Evolutionary conservation across 2,888 invertebrate species (phyloP), one percentile per base, ranked within the genome.

Genomic region (Labia minor): DNA sequence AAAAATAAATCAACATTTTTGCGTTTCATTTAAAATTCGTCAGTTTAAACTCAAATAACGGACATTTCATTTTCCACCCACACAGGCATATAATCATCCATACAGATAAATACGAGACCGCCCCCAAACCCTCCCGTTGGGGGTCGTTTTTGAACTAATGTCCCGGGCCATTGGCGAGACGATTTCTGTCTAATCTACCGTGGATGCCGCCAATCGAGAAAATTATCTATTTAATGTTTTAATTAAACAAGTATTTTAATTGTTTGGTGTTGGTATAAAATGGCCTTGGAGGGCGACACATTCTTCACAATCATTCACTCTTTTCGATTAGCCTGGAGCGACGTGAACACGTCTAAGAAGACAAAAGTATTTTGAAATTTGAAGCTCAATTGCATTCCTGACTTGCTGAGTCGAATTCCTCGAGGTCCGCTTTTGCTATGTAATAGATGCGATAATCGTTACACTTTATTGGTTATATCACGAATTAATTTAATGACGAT

Each of bases 1-100:
- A 49, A 49, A 49, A 49, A 49, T 49, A 49, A 49, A 49, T 49
- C 49, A 49, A 49, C 49, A 49, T 49, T 49, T 49, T 49, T 49
- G 49, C 16, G 26, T 26, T 26, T 26, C 26, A 26, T 26, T 26
- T 26, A 26, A 26, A 26, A 26, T 26, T 26, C 26, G 26, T 26
- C 26, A 26, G 26, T 26, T 49, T n/a, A 49, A 11, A 16, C 49
- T 49, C 16, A 49, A 49, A 49, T 49, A 49, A 49, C 49, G 49
- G 49, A 49, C 49, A 49, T 49, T 49, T 49, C 49, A 49, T 49
- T 49, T 49, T 49, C 49, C 49, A 11, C 16, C 4, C 26, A 26
- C 26, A 26, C 26, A 26, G 26, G 8, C 4, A 26, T 8, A 26
- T 8, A 26, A 26, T 26, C 26, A 26, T 26, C 3, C 26, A 3